Base-by-base conservation (phyloP, 2,888 invertebrate genomes). In the Galerucella calmariensis region DNA sequence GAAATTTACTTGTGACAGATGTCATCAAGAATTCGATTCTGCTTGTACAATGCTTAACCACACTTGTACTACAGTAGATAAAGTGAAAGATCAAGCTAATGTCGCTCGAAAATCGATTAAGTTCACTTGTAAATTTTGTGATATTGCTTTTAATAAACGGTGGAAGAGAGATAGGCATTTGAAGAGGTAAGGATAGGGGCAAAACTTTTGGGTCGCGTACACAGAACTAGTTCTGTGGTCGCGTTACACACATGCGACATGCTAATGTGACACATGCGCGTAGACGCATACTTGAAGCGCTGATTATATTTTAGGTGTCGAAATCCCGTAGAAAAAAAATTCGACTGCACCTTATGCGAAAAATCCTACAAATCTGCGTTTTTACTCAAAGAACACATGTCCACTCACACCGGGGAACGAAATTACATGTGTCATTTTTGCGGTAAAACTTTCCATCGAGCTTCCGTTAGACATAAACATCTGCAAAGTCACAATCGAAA, bases 371-470 rank as follows among this genome's bases (percentile, higher is more conserved):
- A 84, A 76, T 82, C 83, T 63, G 77, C 79, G 2, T 83, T 76
- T 74, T 83, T 83, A 73, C 75, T 85, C n/a, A 79, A 80, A 11
- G 85, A 85, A 71, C 85, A 85, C 74, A 69, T 83, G 51, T 81
- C 83, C 1, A 77, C 77, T 3, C 85, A 85, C 67, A 85, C 84
- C 1, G 84, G 84, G 4, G 85, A 84, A 68, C 82, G 80, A 58
- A 83, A 82, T 56, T 85, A 81, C 71, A 77, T 75, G 6, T 85
- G 85, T 75, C 73, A 77, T 1, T 78, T 83, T 66, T 85, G 85
- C 72, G 81, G 81, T 51, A 85, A 85, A 77, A 78, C 78, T 10
- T 85, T 85, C 69, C 81, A 79, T 61, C 75, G 85, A 59, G 72
- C 81, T 35, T 84, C 85, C 2, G 84, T 84, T 10, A 77, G 82